Base-by-base conservation (phyloP, 2,888 invertebrate genomes). In the Sarcophaga carnaria region DNA sequence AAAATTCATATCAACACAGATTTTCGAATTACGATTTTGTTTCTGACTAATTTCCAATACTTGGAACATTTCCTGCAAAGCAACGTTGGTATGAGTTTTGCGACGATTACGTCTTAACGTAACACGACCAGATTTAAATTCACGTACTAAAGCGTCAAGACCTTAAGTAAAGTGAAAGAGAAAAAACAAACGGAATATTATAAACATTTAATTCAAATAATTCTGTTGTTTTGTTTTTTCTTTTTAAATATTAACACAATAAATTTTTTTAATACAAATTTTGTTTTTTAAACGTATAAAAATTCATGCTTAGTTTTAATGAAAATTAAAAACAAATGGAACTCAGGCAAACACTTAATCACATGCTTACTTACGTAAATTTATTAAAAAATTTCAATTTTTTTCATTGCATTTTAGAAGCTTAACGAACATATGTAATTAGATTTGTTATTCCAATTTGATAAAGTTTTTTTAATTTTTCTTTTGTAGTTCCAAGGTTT, bases 101-200 rank as follows among this genome's bases (percentile, higher is more conserved):
- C 93, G 91, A 69, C 93, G 92, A 89, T 93, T 93, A 74, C 92
- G 92, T 70, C 93, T 90, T 70, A 93, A 88, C 20, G 93, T 93
- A 27, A 93, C 93, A 75, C 91, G 92, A 45, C 93, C 93, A 75
- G 93, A 93, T 89, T 93, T 93, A 20, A 93, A 90, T 89, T 93
- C 93, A 22, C 92, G 91, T 69, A 93, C 92, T 92, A 93, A 90
- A 93, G 93, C 93, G 93, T 93, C 93, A 93, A 93, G 90, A 93
- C 93, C 93, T 93, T 86, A 37, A 88, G 85, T n/a, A 71, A 63
- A 76, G 27, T 49, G 22, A 4, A 17, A 47, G 25, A 72, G 6
- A 64, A 66, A 70, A 77, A 80, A 25, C 63, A 70, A 75, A 80
- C 22, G 49, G 64, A 60, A 80, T 72, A 2, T 63, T 45, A 59